Conservation (phyloP, 2,113 vertebrate species). For the Psittacara wagleri region DNA sequence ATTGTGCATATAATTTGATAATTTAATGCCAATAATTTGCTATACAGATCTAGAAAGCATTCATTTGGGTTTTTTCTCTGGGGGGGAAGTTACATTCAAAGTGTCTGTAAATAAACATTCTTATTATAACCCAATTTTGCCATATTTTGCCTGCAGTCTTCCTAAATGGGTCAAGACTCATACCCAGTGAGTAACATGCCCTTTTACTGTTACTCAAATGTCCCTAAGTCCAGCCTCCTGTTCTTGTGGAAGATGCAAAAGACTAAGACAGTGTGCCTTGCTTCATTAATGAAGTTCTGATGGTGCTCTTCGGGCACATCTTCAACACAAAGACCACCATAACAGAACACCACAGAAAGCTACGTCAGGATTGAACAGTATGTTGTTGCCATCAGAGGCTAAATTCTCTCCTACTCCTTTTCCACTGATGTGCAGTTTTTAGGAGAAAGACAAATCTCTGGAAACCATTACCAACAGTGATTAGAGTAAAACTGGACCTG, state of each 20-base stretch:
- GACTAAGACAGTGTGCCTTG: neutral
- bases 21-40: slow-evolving; percentile 72
- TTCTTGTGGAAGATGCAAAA: neutral
- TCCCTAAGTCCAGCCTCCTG: neutral
- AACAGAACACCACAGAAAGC: neutral
- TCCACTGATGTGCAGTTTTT: neutral
- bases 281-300: neutral
- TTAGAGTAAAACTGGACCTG: neutral
- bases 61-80: neutral
- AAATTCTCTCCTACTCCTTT: neutral
- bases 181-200: neutral
- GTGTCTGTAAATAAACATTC: slow-evolving; percentile 26
- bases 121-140: neutral
- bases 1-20: slow-evolving; percentile 80
- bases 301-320: neutral
- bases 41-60: slow-evolving; percentile 45
- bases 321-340: neutral
- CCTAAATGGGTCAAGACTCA: neutral
- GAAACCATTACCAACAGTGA: neutral
- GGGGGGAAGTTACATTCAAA: slow-evolving; percentile 11
- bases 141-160: neutral
- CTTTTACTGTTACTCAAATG: neutral
- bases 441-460: neutral
- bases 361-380: neutral
- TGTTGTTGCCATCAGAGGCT: neutral